Evolutionary conservation across 2,113 vertebrate genomes (phyloP).

Genomic region (Athene cunicularia): DNA sequence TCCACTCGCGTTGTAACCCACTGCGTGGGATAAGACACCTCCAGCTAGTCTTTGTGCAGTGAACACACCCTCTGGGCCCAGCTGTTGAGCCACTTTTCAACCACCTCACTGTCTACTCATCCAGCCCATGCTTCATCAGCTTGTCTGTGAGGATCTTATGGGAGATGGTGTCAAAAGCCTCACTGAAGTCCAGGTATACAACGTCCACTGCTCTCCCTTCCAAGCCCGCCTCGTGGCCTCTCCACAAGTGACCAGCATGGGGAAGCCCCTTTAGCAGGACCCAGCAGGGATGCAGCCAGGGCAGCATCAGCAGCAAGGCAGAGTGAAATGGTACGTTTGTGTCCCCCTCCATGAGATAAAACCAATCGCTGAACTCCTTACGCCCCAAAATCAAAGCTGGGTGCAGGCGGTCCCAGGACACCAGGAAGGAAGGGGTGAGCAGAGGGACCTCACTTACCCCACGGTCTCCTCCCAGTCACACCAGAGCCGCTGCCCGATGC

Average conservation of each 20-base stretch:
- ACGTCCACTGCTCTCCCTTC: rapidly evolving
- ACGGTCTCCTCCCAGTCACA: slow-evolving; percentile 90
- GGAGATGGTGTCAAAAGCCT: neutral
- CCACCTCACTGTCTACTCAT: neutral
- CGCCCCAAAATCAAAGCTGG: rapidly evolving
- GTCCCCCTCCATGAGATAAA: rapidly evolving
- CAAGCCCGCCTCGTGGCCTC: neutral
- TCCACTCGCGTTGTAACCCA: too few species aligned
- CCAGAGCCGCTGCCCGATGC: slow-evolving; percentile 82
- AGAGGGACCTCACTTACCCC: slow-evolving; percentile 76
- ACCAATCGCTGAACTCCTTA: rapidly evolving
- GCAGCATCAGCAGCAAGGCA: neutral
- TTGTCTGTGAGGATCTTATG: neutral
- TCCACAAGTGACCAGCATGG: neutral
- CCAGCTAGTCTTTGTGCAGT: neutral
- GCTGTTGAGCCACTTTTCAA: neutral
- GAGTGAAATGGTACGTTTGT: neutral
- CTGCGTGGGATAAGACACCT: neutral
- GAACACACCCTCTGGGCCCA: neutral
- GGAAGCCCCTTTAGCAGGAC: neutral
- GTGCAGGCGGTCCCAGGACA: rapidly evolving
- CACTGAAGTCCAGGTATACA: neutral
- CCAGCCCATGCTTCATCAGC: neutral
- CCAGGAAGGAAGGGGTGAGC: rapidly evolving
- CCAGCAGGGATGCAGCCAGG: neutral